Percentiles rank a stretch among this genome's conserved stretches.
These are phyloP conservation scores for Holothuria glaberrima DNA, from an alignment of 35 echinoderm and acorn worm genomes.

Conservation along the genomic window DNA sequence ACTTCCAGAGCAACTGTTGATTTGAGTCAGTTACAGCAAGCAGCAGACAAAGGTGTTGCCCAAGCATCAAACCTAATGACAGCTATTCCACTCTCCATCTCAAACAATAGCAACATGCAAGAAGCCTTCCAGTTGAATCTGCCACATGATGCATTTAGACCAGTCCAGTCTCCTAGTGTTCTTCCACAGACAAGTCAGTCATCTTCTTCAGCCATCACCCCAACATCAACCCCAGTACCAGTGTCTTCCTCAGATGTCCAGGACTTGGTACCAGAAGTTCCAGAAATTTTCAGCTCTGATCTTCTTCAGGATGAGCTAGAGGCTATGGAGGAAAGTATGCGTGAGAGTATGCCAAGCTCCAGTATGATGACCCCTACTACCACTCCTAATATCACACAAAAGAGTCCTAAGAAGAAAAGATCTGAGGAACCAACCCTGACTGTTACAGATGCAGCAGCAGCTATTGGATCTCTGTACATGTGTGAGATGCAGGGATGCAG, in stretches of 20 bases:
- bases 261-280: constrained; percentile 33
- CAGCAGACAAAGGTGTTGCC: background rate
- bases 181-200: background rate
- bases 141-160: background rate
- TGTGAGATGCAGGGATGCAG: constrained; percentile 76
- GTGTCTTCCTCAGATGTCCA: constrained; percentile 1
- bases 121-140: constrained; percentile 48
- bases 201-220: background rate
- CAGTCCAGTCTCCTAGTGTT: constrained; percentile 27
- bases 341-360: constrained; percentile 49
- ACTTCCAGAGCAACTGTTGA: constrained; percentile 12
- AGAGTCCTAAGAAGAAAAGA: constrained; percentile 21
- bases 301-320: constrained; percentile 11
- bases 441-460: constrained; percentile 81
- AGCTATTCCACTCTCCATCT: constrained; percentile 9
- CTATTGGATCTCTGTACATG: constrained; percentile 85
- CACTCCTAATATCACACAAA: background rate
- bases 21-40: constrained; percentile 29
- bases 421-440: constrained; percentile 51
- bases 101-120: background rate
- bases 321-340: constrained; percentile 24
- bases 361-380: constrained; percentile 45
- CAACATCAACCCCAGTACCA: constrained; percentile 3
- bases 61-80: constrained; percentile 1
- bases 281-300: constrained; percentile 21